Evolutionary conservation across 2,113 vertebrate species (phyloP), one percentile per base, ranked within the genome.

Genomic region (Psephotus haematonotus): DNA sequence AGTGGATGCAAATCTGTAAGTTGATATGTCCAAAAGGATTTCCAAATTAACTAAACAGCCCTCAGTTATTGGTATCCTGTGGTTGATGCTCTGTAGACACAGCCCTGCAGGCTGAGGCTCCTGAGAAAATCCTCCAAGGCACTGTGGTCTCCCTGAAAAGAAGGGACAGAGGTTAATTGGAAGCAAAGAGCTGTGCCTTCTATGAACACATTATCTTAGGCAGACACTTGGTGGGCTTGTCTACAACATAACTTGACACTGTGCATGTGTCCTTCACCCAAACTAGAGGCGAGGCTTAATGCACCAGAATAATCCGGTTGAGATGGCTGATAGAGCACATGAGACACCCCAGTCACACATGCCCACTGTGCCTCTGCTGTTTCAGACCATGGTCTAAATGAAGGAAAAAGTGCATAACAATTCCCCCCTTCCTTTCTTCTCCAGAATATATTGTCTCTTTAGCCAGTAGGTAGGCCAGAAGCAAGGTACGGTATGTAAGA

Each of bases 181-280:
- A 49, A 85, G 49, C 10, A 0, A 0, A 62, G 27, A 85, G 35
- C 17, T 71, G 28, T 46, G 0, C 0, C 7, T 43, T 59, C 60
- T 52, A 6, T 39, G 33, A 63, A 31, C 46, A 24, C 25, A 65
- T 24, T 27, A 20, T 59, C 52, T 62, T 31, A 79, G 50, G 46
- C 31, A 69, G 37, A 44, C 8, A 23, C 33, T 14, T 24, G 20
- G 24, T 46, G 75, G 15, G 57, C 31, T 44, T 44, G 13, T 24
- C 41, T 29, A 70, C 12, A 55, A 28, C 70, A 8, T 18, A 86
- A 70, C 76, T 71, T 44, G 64, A 25, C n/a, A 23, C 20, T 28
- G 12, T 31, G 41, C 2, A 0, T 19, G 16, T 39, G 24, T n/a
- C 52, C 67, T 82, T 68, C 78, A 43, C 41, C 41, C 41, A 43